Base-by-base conservation (phyloP, 1,140 invertebrate species). In the Macrotrachela quadricornifera region DNA sequence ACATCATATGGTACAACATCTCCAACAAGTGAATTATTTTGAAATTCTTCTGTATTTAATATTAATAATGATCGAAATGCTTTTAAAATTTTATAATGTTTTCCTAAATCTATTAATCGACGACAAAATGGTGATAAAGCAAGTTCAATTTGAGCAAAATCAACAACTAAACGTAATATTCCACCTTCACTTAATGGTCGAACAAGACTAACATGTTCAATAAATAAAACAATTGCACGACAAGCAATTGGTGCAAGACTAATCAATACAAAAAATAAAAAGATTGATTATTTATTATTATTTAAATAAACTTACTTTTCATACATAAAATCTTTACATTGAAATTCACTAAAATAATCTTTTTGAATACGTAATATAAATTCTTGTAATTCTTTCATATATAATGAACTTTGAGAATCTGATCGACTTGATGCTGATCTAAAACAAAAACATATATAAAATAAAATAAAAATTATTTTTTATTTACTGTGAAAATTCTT, bases 341-440 rank as follows among this genome's bases (percentile, higher is more conserved):
- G 75, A 59, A 80, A 86, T 42, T 76, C 72, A n/a, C 73, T 64
- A 17, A 86, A 71, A 64, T 85, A 85, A 52, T 80, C 78, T 21
- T 73, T 73, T 50, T 78, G 77, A 14, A 78, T 81, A 57, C 87
- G 74, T 12, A 74, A 69, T 51, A 92, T 78, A 69, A 94, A 92
- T 53, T 81, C 77, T 64, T 86, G 83, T 9, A 94, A 67, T 66
- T 94, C 88, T 62, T 80, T 79, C 81, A 94, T 87, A 62, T 92
- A 94, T 46, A 86, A 77, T 9, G 85, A 91, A 56, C 76, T 77
- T 11, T 62, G 63, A 10, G 62, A 54, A 13, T 67, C 60, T 37
- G 61, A 59, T 39, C 37, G 18, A 30, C 21, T 30, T 30, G 21
- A 30, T 30, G 21, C 21, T 30, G 21, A 4, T 30, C 21, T 30